Conservation (phyloP, 2,888 invertebrate genomes). For the Proisotoma minuta region DNA sequence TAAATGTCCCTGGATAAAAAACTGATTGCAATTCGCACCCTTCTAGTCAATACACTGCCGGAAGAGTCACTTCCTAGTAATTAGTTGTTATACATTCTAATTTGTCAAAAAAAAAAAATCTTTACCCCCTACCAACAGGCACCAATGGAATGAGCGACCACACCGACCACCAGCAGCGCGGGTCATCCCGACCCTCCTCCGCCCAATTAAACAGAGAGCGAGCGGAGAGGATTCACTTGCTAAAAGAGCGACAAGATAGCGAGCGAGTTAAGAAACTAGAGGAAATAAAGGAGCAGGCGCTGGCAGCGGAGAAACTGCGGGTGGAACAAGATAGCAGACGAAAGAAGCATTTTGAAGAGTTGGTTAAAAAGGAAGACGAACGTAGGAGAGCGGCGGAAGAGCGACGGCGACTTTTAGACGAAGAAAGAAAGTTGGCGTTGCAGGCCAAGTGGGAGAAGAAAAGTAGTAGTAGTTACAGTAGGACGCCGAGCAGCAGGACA, state of each 20-base stretch:
- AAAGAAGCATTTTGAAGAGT: constrained; percentile 43
- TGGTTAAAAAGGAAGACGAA: constrained; percentile 41
- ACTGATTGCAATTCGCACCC: constrained; percentile 35
- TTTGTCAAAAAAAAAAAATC: too few species aligned
- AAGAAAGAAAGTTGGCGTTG: constrained; percentile 39
- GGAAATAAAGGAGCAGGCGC: constrained; percentile 72
- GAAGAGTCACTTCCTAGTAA: constrained; percentile 35
- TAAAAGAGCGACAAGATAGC: constrained; percentile 82
- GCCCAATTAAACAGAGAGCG: constrained; percentile 48
- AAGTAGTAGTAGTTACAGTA: constrained; percentile 14
- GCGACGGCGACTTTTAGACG: constrained; percentile 41
- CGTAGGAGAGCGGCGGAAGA: constrained; percentile 44
- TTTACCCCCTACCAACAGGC: too few species aligned
- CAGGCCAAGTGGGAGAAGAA: constrained; percentile 43
- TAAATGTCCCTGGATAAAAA: constrained; percentile 26
- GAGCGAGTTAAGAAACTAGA: constrained; percentile 83
- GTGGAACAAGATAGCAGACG: constrained; percentile 46
- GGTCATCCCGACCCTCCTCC: constrained; percentile 32
- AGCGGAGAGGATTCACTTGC: constrained; percentile 50
- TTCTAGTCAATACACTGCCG: constrained; percentile 38
- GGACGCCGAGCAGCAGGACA: constrained; percentile 14
- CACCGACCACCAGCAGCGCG: constrained; percentile 14
- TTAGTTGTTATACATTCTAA: constrained; percentile 9
- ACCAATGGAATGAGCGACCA: constrained; percentile 44
- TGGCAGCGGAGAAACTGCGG: constrained; percentile 40